Percentiles rank a stretch among this genome's conserved stretches.
These are phyloP conservation scores for Cephalopterus ornatus DNA, from an alignment of 2,113 vertebrate species.

Conservation along the genomic window DNA sequence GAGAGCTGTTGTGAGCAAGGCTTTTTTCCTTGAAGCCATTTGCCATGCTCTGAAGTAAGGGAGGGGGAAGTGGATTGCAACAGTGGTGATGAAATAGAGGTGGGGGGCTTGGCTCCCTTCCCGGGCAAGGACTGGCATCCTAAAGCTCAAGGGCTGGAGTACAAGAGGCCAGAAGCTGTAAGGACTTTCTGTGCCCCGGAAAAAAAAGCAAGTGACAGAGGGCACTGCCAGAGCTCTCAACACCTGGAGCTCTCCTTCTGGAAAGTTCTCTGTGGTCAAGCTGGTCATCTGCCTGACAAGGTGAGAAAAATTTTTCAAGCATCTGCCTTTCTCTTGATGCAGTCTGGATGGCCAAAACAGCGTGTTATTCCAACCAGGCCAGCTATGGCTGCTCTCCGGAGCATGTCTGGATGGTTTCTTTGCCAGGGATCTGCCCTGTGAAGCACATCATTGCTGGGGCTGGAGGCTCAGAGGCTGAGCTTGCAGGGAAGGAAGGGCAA, in stretches of 20 bases:
- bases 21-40: not conserved
- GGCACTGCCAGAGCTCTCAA: not conserved
- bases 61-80: not conserved
- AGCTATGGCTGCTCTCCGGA: rapidly evolving
- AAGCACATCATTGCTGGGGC: not conserved
- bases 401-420: not conserved
- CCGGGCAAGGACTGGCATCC: not conserved
- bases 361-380: not conserved
- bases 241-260: not conserved
- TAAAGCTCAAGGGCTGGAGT: not conserved
- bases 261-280: not conserved
- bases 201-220: not conserved
- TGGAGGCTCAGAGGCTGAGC: not conserved
- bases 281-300: not conserved
- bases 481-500: not conserved
- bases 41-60: not conserved
- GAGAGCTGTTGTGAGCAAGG: not conserved
- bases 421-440: not conserved
- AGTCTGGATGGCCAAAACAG: not conserved
- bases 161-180: not conserved
- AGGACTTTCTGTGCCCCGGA: not conserved
- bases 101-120: not conserved
- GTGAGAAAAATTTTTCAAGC: not conserved
- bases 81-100: not conserved
- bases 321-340: not conserved